Evolutionary conservation across 1,140 invertebrate genomes (phyloP).

Genomic region (Caenorhabditis remanei): DNA sequence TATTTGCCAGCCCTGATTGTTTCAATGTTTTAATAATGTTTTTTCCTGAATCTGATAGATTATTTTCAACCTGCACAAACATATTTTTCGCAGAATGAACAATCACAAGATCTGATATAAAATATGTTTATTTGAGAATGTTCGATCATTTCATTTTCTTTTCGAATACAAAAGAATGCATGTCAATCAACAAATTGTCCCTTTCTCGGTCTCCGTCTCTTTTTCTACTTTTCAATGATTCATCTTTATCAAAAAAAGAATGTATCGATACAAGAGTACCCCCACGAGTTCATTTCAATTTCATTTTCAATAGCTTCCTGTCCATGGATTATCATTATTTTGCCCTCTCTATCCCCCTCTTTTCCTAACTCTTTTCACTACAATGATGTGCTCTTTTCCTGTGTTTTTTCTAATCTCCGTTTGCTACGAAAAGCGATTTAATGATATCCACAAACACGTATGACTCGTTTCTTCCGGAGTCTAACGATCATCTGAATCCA

Average conservation of each 20-base stretch:
- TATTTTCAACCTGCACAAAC: no score
- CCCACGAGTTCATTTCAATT: background rate
- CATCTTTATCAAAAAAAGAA: slow-evolving; percentile 24
- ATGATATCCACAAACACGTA: background rate
- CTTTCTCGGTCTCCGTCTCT: slow-evolving; percentile 36
- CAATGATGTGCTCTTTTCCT: background rate
- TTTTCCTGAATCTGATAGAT: no score
- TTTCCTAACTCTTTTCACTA: background rate
- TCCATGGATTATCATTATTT: background rate
- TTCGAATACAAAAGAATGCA: background rate
- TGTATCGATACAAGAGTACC: background rate
- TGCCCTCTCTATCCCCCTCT: no score
- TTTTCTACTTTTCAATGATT: background rate
- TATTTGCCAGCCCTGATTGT: no score
- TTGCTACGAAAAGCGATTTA: slow-evolving; percentile 15
- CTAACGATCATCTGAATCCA: slow-evolving; percentile 9
- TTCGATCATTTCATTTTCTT: background rate
- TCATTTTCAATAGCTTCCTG: background rate
- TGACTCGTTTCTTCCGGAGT: slow-evolving; percentile 14
- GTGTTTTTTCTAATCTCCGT: background rate
- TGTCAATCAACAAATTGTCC: slow-evolving; percentile 9
- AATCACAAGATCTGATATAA: no score
- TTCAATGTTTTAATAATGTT: no score
- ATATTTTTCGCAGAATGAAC: background rate
- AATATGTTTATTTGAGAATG: background rate